phyloP scores from a whole-genome alignment of 2,797 vertebrate species.

The Ammospiza maritima region DNA sequence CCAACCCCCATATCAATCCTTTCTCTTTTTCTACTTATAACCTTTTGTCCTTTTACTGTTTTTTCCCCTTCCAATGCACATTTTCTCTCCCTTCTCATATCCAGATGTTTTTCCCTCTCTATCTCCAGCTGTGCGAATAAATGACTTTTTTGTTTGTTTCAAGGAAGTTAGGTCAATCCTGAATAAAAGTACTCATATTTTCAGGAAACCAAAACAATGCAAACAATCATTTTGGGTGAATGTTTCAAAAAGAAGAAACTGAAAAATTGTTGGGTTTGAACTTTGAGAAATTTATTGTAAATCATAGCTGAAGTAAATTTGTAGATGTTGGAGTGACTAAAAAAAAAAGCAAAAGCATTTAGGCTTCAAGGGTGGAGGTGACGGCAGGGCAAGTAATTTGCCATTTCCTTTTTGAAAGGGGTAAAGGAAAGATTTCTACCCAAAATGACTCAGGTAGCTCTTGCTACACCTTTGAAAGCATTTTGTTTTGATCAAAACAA shows the following conservation, averaged over 20 bases:
- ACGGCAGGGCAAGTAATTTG: not conserved
- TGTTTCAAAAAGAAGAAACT: not conserved
- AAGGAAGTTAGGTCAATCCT: constrained; percentile 19
- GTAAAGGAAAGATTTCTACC: not conserved
- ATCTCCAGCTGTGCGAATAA: constrained; percentile 58
- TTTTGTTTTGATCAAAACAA: not conserved
- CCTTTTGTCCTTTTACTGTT: constrained; percentile 51
- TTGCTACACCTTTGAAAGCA: not conserved
- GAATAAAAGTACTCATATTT: constrained; percentile 11
- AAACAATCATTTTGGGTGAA: not conserved
- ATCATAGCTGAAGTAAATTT: not conserved
- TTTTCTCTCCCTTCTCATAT: constrained; percentile 31
- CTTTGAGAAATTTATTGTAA: not conserved
- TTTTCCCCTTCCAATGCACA: not conserved
- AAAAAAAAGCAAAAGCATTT: not conserved
- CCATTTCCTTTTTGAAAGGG: not conserved
- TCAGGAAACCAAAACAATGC: not conserved
- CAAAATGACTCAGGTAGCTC: not conserved
- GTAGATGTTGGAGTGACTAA: not conserved
- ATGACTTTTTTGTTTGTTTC: constrained; percentile 63
- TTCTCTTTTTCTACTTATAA: constrained; percentile 44
- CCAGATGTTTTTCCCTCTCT: constrained; percentile 63
- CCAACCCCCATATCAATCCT: not conserved
- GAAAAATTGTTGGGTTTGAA: not conserved
- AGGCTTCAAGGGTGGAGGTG: not conserved